Percentiles rank a stretch among this genome's conserved stretches.
phyloP scores from a whole-genome alignment of 2,888 invertebrate species.

The Caenorhabditis sulstoni region DNA sequence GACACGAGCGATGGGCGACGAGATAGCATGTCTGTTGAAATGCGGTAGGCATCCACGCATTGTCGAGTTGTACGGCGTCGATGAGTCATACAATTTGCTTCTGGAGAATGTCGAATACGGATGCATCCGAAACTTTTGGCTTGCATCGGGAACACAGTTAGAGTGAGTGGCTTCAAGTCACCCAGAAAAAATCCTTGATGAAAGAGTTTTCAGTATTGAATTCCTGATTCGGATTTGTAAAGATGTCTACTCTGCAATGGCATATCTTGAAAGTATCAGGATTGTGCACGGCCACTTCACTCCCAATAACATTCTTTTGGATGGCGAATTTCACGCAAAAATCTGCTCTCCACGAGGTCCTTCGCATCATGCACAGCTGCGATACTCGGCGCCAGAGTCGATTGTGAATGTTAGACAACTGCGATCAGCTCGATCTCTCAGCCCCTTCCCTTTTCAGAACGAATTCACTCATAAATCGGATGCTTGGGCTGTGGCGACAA shows the following conservation, averaged over 20 bases:
- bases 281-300: constrained; percentile 76
- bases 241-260: constrained; percentile 69
- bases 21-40: constrained; percentile 63
- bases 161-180: constrained; percentile 40
- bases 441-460: constrained; percentile 84
- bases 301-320: constrained; percentile 70
- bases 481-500: constrained; percentile 93
- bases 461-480: constrained; percentile 91
- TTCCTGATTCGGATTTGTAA: constrained; percentile 63
- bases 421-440: not conserved
- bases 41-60: constrained; percentile 67
- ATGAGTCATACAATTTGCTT: constrained; percentile 66
- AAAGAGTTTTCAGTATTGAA: constrained; percentile 33
- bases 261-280: constrained; percentile 68
- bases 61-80: constrained; percentile 60
- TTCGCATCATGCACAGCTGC: constrained; percentile 74
- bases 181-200: too few species aligned
- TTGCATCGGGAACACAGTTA: constrained; percentile 51
- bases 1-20: constrained; percentile 70
- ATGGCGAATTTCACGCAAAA: constrained; percentile 59
- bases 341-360: constrained; percentile 72
- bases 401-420: constrained; percentile 67
- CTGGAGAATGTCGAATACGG: constrained; percentile 66
- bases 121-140: constrained; percentile 61
- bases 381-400: constrained; percentile 76